Evolutionary conservation across 2,888 invertebrate species (phyloP).

Genomic region (Anorthoa munda): DNA sequence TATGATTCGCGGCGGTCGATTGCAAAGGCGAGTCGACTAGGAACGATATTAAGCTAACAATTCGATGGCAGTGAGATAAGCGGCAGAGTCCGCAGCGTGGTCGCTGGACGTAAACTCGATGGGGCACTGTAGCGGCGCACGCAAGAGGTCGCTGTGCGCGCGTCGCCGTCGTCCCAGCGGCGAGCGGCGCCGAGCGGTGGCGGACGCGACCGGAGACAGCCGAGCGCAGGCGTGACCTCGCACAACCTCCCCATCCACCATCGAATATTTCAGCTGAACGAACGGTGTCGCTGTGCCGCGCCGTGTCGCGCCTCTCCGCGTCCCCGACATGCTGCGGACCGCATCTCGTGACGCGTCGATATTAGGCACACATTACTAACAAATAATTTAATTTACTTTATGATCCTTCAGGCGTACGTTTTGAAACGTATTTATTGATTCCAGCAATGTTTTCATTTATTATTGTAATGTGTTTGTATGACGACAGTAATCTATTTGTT

Average conservation of each 20-base stretch:
- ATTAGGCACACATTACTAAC: constrained; percentile 66
- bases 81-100: constrained; percentile 87
- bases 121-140: constrained; percentile 84
- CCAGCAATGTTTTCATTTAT: constrained; percentile 34
- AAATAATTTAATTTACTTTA: constrained; percentile 66
- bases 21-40: constrained; percentile 81
- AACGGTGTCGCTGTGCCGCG: constrained; percentile 80
- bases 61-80: constrained; percentile 88
- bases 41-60: constrained; percentile 86
- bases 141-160: constrained; percentile 86
- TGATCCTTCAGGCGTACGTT: constrained; percentile 32
- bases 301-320: constrained; percentile 41
- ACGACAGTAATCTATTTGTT: constrained; percentile 9
- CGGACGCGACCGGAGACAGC: constrained; percentile 79
- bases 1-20: constrained; percentile 80
- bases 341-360: constrained; percentile 73
- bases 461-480: constrained; percentile 15
- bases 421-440: constrained; percentile 50
- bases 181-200: constrained; percentile 78
- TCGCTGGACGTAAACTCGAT: constrained; percentile 85
- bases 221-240: constrained; percentile 88
- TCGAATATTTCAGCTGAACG: constrained; percentile 86
- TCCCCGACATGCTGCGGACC: constrained; percentile 66
- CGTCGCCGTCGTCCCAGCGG: constrained; percentile 81
- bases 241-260: constrained; percentile 86